Evolutionary conservation across 2,888 invertebrate species (phyloP), one percentile per base, ranked within the genome.

Genomic region (Cephus sareptanus): DNA sequence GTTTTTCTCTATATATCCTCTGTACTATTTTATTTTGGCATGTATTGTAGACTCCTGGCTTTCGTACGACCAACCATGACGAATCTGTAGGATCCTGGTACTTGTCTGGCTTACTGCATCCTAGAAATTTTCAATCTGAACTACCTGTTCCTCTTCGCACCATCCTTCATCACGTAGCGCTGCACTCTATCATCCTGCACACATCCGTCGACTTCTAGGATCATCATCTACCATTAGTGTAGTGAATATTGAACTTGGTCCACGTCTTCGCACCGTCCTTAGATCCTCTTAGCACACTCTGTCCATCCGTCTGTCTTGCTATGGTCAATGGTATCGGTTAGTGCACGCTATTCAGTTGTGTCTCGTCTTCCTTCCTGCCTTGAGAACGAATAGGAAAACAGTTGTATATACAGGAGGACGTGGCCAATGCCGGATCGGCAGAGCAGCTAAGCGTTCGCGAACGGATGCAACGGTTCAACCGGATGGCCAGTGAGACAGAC

Each of bases 401-500:
- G 23, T 56, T 56, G 2, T 9, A 56, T 23, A 56, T 56, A 23
- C 56, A 91, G 91, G 91, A 91, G 79, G 88, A 91, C 75, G 68
- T 73, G 30, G 68, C 75, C 33, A 71, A 69, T 31, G n/a, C 75
- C 33, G 85, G 87, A 40, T 88, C 90, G 70, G 91, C 91, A 74
- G 93, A 93, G 84, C 92, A 95, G 87, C 95, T 98, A 82, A 98
- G 97, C 87, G 98, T 98, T 13, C 97, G 97, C 90, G 98, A 98
- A 91, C 94, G 97, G 80, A 97, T 97, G 88, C 96, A 97, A 92
- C 97, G 97, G 92, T 97, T 98, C 91, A 98, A 98, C 92, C 94
- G 96, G 85, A 95, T 98, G 94, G 97, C 97, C 77, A 97, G 97
- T 0, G 96, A 97, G 87, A 93, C 93, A 77, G 94, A 94, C 87